phyloP scores from a whole-genome alignment of 2,797 vertebrate species.

The Channallabes apus region DNA sequence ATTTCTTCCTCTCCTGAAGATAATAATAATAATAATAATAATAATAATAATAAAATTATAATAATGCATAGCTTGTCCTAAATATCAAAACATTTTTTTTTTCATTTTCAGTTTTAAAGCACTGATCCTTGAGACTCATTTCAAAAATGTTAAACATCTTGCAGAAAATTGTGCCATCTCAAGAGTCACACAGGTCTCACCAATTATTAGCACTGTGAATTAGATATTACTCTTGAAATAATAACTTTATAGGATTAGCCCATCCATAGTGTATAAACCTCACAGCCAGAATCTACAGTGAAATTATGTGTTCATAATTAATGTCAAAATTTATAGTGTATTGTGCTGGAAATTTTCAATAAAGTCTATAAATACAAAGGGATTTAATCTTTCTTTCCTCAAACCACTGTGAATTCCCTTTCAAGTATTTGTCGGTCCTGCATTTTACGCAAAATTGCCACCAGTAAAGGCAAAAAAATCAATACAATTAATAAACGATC shows the following conservation, averaged over 20 bases:
- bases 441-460: not conserved
- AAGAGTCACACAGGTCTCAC: not conserved
- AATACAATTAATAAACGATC: not conserved
- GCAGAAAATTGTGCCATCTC: not conserved
- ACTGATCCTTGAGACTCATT: not conserved
- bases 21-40: no score
- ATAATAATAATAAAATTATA: no score
- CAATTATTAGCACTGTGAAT: not conserved
- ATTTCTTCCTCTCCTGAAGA: no score
- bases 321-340: not conserved
- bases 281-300: not conserved
- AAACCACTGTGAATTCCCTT: not conserved
- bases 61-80: not conserved
- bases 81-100: not conserved
- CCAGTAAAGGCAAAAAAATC: not conserved
- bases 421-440: not conserved
- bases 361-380: not conserved
- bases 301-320: not conserved
- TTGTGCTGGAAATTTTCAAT: slow-evolving; percentile 5
- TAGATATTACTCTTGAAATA: not conserved
- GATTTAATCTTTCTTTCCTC: not conserved
- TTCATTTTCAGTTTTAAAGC: not conserved
- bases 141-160: not conserved
- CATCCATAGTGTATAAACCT: not conserved
- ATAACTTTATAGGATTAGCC: not conserved